A percentile compares a stretch with the other conserved stretches of the same genome.
Conservation (phyloP, 2,888 invertebrate genomes). For the Steinernema scapterisci region DNA sequence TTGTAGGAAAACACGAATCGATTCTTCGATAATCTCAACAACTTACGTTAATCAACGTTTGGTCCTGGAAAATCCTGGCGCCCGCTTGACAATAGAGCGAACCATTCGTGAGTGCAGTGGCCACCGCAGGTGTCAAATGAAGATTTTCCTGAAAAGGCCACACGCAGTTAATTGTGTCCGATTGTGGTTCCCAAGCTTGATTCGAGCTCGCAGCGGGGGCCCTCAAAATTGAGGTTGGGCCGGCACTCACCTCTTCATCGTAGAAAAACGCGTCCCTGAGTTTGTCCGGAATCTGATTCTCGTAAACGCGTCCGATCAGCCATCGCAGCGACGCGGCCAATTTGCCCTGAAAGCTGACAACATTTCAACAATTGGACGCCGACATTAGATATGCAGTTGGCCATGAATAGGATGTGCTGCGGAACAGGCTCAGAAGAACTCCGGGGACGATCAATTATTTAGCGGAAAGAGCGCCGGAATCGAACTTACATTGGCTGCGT, state of each 20-base stretch:
- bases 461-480: background rate
- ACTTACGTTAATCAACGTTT: constrained; percentile 55
- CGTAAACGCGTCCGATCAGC: constrained; percentile 65
- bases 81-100: constrained; percentile 70
- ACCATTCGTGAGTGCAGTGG: constrained; percentile 61
- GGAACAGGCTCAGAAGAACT: background rate
- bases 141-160: constrained; percentile 44
- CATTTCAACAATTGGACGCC: background rate
- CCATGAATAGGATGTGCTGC: constrained; percentile 30
- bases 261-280: constrained; percentile 54
- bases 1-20: background rate
- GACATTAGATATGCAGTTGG: constrained; percentile 26
- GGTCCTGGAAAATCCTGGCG: constrained; percentile 68
- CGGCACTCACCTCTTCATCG: constrained; percentile 53
- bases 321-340: constrained; percentile 64
- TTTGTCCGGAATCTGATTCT: constrained; percentile 62
- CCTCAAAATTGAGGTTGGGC: background rate
- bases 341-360: constrained; percentile 54
- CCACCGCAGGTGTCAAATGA: constrained; percentile 53
- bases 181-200: constrained; percentile 11
- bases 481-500: constrained; percentile 27
- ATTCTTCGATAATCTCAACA: constrained; percentile 15
- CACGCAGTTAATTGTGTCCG: constrained; percentile 33
- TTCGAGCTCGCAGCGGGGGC: constrained; percentile 4
- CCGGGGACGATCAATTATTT: constrained; percentile 16